These are phyloP conservation scores for Schrankia costaestrigalis DNA, from an alignment of 2,888 invertebrate species.

Conservation along the genomic window DNA sequence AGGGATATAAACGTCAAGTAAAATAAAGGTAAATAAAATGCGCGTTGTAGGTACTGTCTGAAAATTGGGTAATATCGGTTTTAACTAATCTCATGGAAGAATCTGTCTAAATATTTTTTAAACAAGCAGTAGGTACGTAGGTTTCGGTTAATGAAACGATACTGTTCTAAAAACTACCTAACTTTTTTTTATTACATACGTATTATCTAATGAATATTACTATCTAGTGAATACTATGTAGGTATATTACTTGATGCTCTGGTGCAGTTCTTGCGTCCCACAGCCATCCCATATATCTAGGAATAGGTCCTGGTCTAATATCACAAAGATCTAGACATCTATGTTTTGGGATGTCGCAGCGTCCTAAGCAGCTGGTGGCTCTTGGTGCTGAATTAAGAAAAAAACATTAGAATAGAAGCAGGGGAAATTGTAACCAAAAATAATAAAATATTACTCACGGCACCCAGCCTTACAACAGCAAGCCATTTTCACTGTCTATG, in stretches of 20 bases:
- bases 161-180: no score
- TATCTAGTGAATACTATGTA: no score
- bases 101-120: no score
- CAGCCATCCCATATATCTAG: constrained; percentile 71
- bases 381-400: constrained; percentile 46
- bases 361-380: constrained; percentile 62
- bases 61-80: no score
- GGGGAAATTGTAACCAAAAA: not conserved
- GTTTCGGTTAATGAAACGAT: no score
- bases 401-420: not conserved
- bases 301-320: constrained; percentile 62
- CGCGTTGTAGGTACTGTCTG: no score
- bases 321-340: constrained; percentile 58
- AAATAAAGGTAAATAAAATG: no score
- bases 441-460: constrained; percentile 12
- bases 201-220: no score
- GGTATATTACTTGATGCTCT: constrained; percentile 70
- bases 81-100: no score
- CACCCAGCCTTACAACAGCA: constrained; percentile 33
- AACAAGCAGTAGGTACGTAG: no score
- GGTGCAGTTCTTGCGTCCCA: constrained; percentile 69
- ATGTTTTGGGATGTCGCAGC: constrained; percentile 68
- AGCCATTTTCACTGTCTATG: constrained; percentile 24
- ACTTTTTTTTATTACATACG: no score
- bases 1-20: no score